Evolutionary conservation across 2,113 vertebrate genomes (phyloP).

Genomic region (Platanista minor): DNA sequence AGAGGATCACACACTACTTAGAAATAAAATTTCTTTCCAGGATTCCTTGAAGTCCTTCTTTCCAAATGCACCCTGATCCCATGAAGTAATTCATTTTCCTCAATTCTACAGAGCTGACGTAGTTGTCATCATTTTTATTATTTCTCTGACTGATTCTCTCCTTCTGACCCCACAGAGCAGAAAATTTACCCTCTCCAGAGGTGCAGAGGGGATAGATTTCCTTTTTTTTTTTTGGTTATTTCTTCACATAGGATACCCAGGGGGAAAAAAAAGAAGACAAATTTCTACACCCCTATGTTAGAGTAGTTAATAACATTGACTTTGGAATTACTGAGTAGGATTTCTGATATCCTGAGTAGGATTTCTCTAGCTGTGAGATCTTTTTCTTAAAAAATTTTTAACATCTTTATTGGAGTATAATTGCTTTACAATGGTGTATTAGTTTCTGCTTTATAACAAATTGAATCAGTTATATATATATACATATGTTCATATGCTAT

Average conservation of each 20-base stretch:
- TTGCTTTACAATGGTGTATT: too few relatives aligned
- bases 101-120: background rate
- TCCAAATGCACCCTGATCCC: conserved; percentile 2
- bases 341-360: background rate
- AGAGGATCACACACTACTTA: background rate
- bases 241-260: background rate
- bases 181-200: conserved; percentile 12
- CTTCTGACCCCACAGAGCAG: conserved; percentile 24
- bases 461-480: too few relatives aligned
- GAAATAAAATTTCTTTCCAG: background rate
- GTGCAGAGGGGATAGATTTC: background rate
- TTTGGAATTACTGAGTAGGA: background rate
- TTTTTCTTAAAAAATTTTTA: background rate
- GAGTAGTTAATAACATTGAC: background rate
- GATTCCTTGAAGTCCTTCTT: background rate
- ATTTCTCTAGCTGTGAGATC: background rate
- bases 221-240: background rate
- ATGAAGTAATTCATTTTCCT: conserved; percentile 38
- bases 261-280: background rate
- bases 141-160: conserved; percentile 45
- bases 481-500: too few relatives aligned
- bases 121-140: conserved; percentile 43
- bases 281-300: background rate
- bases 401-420: too few relatives aligned
- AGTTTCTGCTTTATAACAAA: too few relatives aligned